Base-by-base conservation (phyloP, 2,113 vertebrate species). In the Onychostoma macrolepis region DNA sequence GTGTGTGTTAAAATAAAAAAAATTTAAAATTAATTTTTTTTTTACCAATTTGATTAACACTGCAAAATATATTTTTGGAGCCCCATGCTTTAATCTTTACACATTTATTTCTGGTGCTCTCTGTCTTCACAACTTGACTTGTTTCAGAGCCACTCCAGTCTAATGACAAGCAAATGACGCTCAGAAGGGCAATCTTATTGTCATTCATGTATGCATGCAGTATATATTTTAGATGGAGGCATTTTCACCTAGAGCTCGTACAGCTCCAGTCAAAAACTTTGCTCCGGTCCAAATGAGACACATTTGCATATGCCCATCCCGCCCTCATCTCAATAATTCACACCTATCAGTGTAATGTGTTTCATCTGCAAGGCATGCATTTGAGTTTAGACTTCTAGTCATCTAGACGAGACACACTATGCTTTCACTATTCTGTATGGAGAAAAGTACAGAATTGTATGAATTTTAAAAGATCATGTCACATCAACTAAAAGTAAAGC, bases 261-360 rank as follows among this genome's bases (percentile, higher is more conserved):
- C 78, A 43, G 84, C 86, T 87, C 79, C 24, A 53, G 82, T 90
- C 86, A 21, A 80, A 91, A 92, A 78, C 63, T 89, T 89, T 88
- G 88, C 87, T 90, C 72, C 63, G 85, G 87, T 87, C 89, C 90
- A 87, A 88, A 83, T 88, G 79, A 88, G 80, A 30, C 84, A 87
- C 84, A 91, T 92, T 92, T 94, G 91, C 92, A 93, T 92, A 86
- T 80, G 74, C 90, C 83, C 56, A 91, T 87, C 89, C 90, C 88
- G 91, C 92, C 93, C 74, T 87, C 91, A 85, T 85, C 89, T 92
- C 90, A 92, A 91, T 93, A 93, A 94, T 93, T 92, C 41, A 94
- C 90, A 89, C 86, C 86, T 91, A 90, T 91, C 89, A 89, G 92
- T 91, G 41, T 89, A 91, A 88, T 85, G 90, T 87, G 69, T 90